A percentile compares a stretch with the other conserved stretches of the same genome.
Evolutionary conservation across 2,888 invertebrate genomes (phyloP).

Genomic region (Polymixis flavicincta): DNA sequence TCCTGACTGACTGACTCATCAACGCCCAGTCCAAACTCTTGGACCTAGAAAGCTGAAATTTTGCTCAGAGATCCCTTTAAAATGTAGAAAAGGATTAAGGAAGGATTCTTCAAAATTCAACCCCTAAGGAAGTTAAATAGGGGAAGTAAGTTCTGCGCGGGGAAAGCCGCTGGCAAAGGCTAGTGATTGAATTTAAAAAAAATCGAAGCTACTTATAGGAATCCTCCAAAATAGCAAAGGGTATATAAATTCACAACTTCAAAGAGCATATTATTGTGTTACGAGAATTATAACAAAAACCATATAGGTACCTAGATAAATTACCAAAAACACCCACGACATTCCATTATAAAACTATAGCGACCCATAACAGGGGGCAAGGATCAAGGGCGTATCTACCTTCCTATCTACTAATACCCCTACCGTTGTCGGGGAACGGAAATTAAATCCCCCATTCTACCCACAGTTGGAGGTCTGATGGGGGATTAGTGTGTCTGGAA

Average conservation of each 20-base stretch:
- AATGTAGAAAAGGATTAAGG: too few relatives aligned
- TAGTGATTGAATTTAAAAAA: background rate
- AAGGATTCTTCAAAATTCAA: too few relatives aligned
- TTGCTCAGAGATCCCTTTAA: too few relatives aligned
- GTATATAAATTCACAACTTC: background rate
- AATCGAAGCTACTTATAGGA: too few relatives aligned
- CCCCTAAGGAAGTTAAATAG: too few relatives aligned
- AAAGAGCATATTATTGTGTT: background rate
- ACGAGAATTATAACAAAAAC: background rate
- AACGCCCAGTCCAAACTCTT: too few relatives aligned
- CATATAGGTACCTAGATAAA: background rate
- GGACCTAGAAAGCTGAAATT: too few relatives aligned
- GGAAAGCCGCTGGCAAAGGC: too few relatives aligned
- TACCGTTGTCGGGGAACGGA: conserved; percentile 53
- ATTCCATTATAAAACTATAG: conserved; percentile 26
- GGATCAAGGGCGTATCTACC: conserved; percentile 36
- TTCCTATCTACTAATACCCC: conserved; percentile 53
- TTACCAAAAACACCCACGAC: background rate
- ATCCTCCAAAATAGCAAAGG: background rate
- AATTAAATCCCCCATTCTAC: conserved; percentile 54
- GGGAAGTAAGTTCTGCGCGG: too few relatives aligned
- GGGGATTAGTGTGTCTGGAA: conserved; percentile 55
- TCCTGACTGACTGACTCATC: too few relatives aligned
- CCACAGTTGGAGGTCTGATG: conserved; percentile 34
- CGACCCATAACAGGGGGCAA: background rate